Evolutionary conservation across 1,140 invertebrate genomes (phyloP).

Genomic region (Ladona fulva): DNA sequence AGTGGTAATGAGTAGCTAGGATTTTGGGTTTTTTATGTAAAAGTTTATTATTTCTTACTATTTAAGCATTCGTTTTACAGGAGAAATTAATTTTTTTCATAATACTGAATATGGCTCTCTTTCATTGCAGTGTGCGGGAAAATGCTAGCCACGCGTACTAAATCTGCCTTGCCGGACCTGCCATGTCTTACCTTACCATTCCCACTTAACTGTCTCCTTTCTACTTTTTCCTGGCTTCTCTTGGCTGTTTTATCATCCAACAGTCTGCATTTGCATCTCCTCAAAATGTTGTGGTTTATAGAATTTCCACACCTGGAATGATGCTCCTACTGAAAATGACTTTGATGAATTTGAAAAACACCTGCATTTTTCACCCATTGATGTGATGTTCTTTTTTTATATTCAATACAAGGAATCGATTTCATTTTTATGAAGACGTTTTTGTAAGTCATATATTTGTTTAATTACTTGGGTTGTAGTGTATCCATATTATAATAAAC

Average conservation of each 20-base stretch:
- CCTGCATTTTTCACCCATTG: constrained; percentile 15
- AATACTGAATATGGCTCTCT: neutral
- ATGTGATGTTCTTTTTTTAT: constrained; percentile 16
- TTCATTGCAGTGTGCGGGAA: constrained; percentile 20
- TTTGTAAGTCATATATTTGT: constrained; percentile 1
- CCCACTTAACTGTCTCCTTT: neutral
- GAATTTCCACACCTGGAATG: neutral
- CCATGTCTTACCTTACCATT: constrained; percentile 1
- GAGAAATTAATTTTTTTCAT: too few relatives aligned
- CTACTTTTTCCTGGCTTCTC: neutral
- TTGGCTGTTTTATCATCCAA: constrained; percentile 7
- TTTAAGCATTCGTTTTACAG: too few relatives aligned
- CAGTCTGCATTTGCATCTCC: neutral
- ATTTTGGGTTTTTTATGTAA: too few relatives aligned
- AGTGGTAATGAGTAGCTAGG: too few relatives aligned
- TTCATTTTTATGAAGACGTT: neutral
- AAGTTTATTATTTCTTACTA: too few relatives aligned
- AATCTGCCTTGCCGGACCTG: neutral
- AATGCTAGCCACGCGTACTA: constrained; percentile 14
- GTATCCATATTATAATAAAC: neutral
- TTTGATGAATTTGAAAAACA: neutral
- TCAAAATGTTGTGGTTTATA: neutral
- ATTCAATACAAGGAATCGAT: neutral
- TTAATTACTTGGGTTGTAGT: neutral
- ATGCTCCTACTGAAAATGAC: neutral